Evolutionary conservation across 2,113 vertebrate genomes (phyloP).

Genomic region (Hirundichthys speculiger): DNA sequence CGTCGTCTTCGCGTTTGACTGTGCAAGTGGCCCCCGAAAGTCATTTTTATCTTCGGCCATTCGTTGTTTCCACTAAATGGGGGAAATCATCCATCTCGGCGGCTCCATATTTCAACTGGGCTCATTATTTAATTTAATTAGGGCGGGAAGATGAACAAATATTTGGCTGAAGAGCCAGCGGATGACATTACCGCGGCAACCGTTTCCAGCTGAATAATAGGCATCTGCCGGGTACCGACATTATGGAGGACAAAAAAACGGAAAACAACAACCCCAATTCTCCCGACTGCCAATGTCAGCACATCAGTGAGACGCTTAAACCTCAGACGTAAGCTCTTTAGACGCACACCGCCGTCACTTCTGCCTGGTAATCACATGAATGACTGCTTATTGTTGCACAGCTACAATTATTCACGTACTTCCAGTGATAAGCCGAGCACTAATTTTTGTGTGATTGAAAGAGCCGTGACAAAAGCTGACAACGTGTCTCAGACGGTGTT

Average conservation of each 20-base stretch:
- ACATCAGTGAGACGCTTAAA: slow-evolving; percentile 22
- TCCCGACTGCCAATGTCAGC: not conserved
- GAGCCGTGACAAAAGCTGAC: slow-evolving; percentile 43
- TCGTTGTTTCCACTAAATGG: slow-evolving; percentile 62
- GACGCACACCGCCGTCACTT: slow-evolving; percentile 12
- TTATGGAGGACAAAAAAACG: slow-evolving; percentile 13
- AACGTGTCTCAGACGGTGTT: slow-evolving; percentile 21
- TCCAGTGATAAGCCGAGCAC: slow-evolving; percentile 17
- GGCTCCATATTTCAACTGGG: slow-evolving; percentile 47
- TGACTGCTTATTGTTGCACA: slow-evolving; percentile 19
- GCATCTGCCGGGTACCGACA: slow-evolving; percentile 35
- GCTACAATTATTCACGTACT: not conserved
- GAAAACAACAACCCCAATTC: slow-evolving; percentile 13
- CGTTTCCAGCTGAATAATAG: slow-evolving; percentile 48
- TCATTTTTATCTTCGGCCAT: slow-evolving; percentile 69
- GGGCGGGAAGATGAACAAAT: slow-evolving; percentile 56
- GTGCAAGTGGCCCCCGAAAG: slow-evolving; percentile 55
- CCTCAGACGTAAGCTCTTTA: slow-evolving; percentile 1
- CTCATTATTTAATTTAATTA: slow-evolving; percentile 71
- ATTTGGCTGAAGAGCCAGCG: slow-evolving; percentile 52
- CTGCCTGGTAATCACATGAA: slow-evolving; percentile 1
- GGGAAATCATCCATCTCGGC: slow-evolving; percentile 62
- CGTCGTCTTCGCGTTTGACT: slow-evolving; percentile 53
- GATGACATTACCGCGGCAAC: slow-evolving; percentile 49
- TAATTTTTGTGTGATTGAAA: slow-evolving; percentile 43